phyloP scores from a whole-genome alignment of 2,797 vertebrate genomes.

The Semotilus atromaculatus region DNA sequence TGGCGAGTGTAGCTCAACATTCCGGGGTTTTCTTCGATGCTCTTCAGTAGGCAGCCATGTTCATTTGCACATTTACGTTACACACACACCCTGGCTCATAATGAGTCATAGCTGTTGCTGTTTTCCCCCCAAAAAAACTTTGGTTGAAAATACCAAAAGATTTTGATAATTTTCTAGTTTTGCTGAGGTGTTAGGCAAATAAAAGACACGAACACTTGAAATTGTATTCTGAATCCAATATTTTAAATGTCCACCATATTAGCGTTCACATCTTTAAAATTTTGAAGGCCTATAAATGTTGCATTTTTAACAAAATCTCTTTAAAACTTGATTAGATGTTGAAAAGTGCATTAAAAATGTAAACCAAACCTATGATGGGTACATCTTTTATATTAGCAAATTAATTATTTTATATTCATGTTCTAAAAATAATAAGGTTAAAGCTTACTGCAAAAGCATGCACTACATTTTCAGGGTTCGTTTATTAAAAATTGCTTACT shows the following conservation, averaged over 20 bases:
- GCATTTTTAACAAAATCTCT: background rate
- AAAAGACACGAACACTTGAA: background rate
- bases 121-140: too few species aligned
- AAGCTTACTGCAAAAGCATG: background rate
- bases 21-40: background rate
- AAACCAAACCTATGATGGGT: too few species aligned
- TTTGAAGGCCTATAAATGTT: background rate
- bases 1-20: background rate
- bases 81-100: background rate
- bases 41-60: background rate
- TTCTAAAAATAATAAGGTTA: background rate
- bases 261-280: background rate
- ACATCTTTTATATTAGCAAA: background rate
- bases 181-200: background rate
- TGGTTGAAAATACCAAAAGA: background rate
- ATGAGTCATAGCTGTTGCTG: background rate
- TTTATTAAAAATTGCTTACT: background rate
- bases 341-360: background rate
- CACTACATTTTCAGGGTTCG: background rate
- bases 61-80: background rate
- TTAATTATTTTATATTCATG: background rate
- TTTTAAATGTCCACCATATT: background rate
- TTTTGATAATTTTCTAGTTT: background rate
- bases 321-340: background rate
- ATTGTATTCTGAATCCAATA: background rate